phyloP scores from a whole-genome alignment of 1,140 invertebrate genomes.

The Zaprionus capensis region DNA sequence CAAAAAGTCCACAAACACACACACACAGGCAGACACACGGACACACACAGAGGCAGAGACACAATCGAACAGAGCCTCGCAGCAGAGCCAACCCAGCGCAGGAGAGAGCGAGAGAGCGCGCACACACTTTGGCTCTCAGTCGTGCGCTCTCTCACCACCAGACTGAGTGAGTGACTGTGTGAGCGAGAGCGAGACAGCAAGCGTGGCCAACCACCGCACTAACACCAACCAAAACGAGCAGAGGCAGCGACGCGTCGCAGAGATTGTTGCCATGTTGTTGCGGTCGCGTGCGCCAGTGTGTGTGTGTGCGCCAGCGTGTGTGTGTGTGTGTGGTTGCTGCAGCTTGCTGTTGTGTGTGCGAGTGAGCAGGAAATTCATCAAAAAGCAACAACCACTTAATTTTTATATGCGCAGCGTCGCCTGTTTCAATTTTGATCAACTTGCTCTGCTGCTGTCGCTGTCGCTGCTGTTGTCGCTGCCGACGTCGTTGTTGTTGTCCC shows the following conservation, averaged over 20 bases:
- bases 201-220: conserved; percentile 28
- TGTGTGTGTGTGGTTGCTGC: neutral
- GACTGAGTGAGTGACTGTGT: neutral
- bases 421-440: conserved; percentile 83
- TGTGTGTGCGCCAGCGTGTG: conserved; percentile 5
- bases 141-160: neutral
- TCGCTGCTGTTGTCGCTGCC: conserved; percentile 18
- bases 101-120: neutral
- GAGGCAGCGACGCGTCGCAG: conserved; percentile 35
- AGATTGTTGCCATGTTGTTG: conserved; percentile 59
- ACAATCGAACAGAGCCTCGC: conserved; percentile 4
- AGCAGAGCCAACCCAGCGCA: neutral
- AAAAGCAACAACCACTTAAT: conserved; percentile 83
- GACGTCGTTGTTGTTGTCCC: conserved; percentile 16
- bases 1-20: conserved; percentile 45
- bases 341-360: conserved; percentile 48
- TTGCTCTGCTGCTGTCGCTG: conserved; percentile 29
- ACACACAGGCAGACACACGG: conserved; percentile 17
- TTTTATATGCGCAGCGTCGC: conserved; percentile 75
- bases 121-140: conserved; percentile 1
- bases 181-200: conserved; percentile 17
- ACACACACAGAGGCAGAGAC: conserved; percentile 12
- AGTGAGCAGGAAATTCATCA: conserved; percentile 83
- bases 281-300: conserved; percentile 16
- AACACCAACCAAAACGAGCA: conserved; percentile 38